These are phyloP conservation scores for Drosophila meridionalis DNA, from an alignment of 2,888 invertebrate genomes.

Conservation along the genomic window DNA sequence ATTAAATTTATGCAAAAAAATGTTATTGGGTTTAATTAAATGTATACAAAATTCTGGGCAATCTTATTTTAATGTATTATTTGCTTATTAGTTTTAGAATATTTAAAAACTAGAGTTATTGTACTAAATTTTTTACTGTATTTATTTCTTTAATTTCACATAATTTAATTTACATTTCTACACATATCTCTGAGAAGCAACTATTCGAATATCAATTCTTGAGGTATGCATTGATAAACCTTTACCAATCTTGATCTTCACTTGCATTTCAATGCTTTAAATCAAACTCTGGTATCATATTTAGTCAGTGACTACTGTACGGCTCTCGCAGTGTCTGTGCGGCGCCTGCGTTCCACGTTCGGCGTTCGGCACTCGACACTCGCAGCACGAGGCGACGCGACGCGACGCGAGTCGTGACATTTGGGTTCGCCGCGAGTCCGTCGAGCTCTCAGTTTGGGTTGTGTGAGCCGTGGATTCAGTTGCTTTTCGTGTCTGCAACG, in stretches of 20 bases:
- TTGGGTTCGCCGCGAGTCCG: slow-evolving; percentile 20
- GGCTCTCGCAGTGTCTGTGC: slow-evolving; percentile 13
- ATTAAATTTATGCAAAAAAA: too few species aligned
- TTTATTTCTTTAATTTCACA: too few species aligned
- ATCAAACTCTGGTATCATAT: neutral
- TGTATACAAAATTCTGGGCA: too few species aligned
- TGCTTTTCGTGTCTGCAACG: slow-evolving; percentile 71
- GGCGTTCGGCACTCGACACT: neutral
- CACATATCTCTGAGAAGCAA: neutral
- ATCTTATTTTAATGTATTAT: too few species aligned
- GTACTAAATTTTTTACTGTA: too few species aligned
- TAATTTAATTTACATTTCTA: too few species aligned
- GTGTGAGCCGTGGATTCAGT: slow-evolving; percentile 54
- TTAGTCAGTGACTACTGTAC: slow-evolving; percentile 33
- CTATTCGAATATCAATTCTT: neutral
- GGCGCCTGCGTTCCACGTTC: slow-evolving; percentile 48
- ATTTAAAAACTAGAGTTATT: too few species aligned
- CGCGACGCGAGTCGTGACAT: slow-evolving; percentile 9
- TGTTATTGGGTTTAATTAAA: too few species aligned
- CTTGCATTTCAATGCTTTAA: neutral
- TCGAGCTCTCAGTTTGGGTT: slow-evolving; percentile 43
- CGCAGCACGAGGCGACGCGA: slow-evolving; percentile 4
- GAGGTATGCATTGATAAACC: neutral
- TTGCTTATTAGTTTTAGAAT: too few species aligned
- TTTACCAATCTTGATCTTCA: neutral